These are phyloP conservation scores for Protula sp. DNA, from an alignment of 2,888 invertebrate species.

Conservation along the genomic window DNA sequence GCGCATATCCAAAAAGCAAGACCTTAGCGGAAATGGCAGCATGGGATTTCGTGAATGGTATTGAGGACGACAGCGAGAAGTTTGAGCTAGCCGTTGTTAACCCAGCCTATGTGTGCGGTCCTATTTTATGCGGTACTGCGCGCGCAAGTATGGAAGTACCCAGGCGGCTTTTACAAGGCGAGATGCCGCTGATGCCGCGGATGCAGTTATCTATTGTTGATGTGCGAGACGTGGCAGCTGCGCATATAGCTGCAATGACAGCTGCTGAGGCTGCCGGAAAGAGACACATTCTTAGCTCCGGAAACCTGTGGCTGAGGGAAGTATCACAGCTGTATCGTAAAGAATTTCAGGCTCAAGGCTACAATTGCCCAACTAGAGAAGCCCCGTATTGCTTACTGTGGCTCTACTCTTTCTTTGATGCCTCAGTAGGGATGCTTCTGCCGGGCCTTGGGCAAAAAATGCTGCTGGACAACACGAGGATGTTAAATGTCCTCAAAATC, in stretches of 20 bases:
- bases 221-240: conserved; percentile 2
- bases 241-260: not conserved
- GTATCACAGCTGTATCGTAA: conserved; percentile 55
- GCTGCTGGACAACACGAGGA: conserved; percentile 44
- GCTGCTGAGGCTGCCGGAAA: conserved; percentile 1
- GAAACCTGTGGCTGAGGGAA: conserved; percentile 56
- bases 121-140: not conserved
- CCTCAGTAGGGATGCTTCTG: not conserved
- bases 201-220: not conserved
- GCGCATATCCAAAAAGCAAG: conserved; percentile 56
- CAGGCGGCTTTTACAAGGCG: not conserved
- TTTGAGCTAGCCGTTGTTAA: conserved; percentile 3
- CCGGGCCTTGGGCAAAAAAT: conserved; percentile 3
- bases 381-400: conserved; percentile 53
- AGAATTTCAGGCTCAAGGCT: conserved; percentile 57
- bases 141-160: conserved; percentile 1
- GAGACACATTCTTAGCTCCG: conserved; percentile 53
- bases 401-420: conserved; percentile 53
- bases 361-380: conserved; percentile 51
- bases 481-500: conserved; percentile 55
- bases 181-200: conserved; percentile 3
- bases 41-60: conserved; percentile 57
- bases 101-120: not conserved
- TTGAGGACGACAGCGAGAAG: not conserved
- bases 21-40: conserved; percentile 58